Base-by-base conservation (phyloP, 2,888 invertebrate genomes). In the Bruchidius siliquastri region DNA sequence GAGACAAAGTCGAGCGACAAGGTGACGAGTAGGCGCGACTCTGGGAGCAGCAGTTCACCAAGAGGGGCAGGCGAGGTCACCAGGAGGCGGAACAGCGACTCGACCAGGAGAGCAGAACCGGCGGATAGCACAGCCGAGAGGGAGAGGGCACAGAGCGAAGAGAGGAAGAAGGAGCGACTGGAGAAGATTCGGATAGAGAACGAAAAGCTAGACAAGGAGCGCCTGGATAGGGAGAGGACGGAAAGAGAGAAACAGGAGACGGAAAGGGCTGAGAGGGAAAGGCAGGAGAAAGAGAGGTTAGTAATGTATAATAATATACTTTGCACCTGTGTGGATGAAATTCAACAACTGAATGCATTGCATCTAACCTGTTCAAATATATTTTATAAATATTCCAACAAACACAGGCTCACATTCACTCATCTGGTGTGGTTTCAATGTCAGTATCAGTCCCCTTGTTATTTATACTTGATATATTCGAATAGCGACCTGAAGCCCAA, bases 191-290 rank as follows among this genome's bases (percentile, higher is more conserved):
- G 84, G 70, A 77, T 83, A 73, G 83, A 83, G 73, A 84, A 72
- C 75, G 83, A 83, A 75, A 83, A 77, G 78, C 71, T 79, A 71
- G 87, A 85, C 78, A 82, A 81, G 77, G 85, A 86, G 73, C 82
- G 84, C 32, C 76, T 85, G 22, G 87, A 87, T 72, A 84, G 83
- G 67, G 84, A 84, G 74, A 81, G 79, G 74, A 79, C 80, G 74
- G 84, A 84, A 79, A 80, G 83, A 75, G 85, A 86, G 74, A 85
- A 88, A 26, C 82, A 81, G 68, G 87, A 88, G 77, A 87, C 86
- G 82, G 84, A 87, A 78, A 86, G 82, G 73, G 84, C 80, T 21
- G 81, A 82, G 77, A 79, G 78, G 69, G 88, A 88, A 66, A 84
- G 84, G 75, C 69, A 76, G 20, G 81, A 82, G 74, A 80, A 79